Evolutionary conservation across 1,140 invertebrate genomes (phyloP), one percentile per base, ranked within the genome.

Genomic region (Rhizoglyphus robini): DNA sequence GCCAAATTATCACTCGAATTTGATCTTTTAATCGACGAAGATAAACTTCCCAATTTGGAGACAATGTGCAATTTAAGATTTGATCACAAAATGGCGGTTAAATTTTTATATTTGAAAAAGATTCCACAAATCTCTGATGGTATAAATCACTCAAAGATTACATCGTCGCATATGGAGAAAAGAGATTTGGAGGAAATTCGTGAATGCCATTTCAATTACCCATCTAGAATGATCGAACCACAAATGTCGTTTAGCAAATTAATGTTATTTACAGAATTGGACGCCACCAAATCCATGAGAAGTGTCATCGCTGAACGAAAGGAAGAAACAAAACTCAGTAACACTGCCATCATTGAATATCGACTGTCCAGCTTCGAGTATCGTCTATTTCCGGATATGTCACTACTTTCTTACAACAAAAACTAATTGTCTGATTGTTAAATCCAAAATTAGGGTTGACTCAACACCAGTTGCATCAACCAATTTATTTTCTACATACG

Each of bases 311-410:
- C 18, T 41, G 23, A 58, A 58, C 11, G 27, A 58, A 3, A 3
- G 1, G 27, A 8, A 11, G 51, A 54, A 54, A 25, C 20, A 8
- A 54, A 54, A 54, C 8, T 23, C 15, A 32, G 2, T 13, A 58
- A 32, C 25, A 29, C 29, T 29, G 58, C 36, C 1, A 30, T 46
- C 2, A 8, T 60, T 2, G 58, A 60, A 46, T 60, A 60, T 23
- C 15, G 27, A 23, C 30, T 60, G 27, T 34, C n/a, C 27, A 60
- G 58, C 25, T 60, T 29, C 27, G 58, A 60, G 27, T 60, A 60
- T 46, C 58, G 58, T 11, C 27, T 60, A 46, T 46, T 29, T 34
- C 58, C 58, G 29, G 36, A 41, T 41, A 41, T 41, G 8, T 18
- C 36, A 41, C 18, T 41, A 41, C 36, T 11, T 41, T 41, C 18